Evolutionary conservation across 2,888 invertebrate species (phyloP).

Genomic region (Gnatocerus cornutus): DNA sequence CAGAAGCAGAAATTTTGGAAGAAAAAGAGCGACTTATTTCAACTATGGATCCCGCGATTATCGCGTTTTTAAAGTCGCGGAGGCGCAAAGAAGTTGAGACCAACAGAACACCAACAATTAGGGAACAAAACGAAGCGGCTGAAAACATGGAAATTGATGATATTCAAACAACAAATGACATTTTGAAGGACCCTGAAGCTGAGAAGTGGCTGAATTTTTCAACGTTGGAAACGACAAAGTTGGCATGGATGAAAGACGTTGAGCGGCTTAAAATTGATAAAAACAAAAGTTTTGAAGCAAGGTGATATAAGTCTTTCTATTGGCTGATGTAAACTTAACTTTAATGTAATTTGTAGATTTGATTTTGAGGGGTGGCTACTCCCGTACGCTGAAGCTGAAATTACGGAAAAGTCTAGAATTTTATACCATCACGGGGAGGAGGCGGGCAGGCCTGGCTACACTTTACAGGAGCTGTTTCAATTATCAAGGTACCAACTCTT

Average conservation of each 20-base stretch:
- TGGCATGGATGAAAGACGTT: slow-evolving; percentile 89
- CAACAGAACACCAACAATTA: slow-evolving; percentile 61
- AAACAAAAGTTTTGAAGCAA: slow-evolving; percentile 81
- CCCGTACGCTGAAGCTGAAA: slow-evolving; percentile 80
- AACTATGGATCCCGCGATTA: slow-evolving; percentile 78
- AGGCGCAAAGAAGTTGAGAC: slow-evolving; percentile 38
- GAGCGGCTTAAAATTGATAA: slow-evolving; percentile 75
- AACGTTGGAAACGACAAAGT: slow-evolving; percentile 87
- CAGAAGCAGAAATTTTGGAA: slow-evolving; percentile 81
- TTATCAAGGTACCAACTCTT: slow-evolving; percentile 71
- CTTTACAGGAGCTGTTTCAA: slow-evolving; percentile 89
- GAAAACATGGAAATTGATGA: slow-evolving; percentile 65
- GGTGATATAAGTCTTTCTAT: too few relatives aligned
- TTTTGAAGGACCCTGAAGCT: slow-evolving; percentile 76
- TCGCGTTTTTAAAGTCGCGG: slow-evolving; percentile 78
- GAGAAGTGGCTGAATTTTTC: slow-evolving; percentile 90
- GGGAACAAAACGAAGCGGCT: slow-evolving; percentile 67
- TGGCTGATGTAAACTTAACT: too few relatives aligned
- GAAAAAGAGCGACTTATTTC: slow-evolving; percentile 81
- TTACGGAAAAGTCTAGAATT: slow-evolving; percentile 76
- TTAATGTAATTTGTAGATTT: slow-evolving; percentile 70
- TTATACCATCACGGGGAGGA: slow-evolving; percentile 96
- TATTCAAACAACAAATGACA: slow-evolving; percentile 73
- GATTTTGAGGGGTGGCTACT: slow-evolving; percentile 87
- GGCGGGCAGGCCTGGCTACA: slow-evolving; percentile 92